Evolutionary conservation across 2,888 invertebrate genomes (phyloP).

Genomic region (Aphodius sticticus): DNA sequence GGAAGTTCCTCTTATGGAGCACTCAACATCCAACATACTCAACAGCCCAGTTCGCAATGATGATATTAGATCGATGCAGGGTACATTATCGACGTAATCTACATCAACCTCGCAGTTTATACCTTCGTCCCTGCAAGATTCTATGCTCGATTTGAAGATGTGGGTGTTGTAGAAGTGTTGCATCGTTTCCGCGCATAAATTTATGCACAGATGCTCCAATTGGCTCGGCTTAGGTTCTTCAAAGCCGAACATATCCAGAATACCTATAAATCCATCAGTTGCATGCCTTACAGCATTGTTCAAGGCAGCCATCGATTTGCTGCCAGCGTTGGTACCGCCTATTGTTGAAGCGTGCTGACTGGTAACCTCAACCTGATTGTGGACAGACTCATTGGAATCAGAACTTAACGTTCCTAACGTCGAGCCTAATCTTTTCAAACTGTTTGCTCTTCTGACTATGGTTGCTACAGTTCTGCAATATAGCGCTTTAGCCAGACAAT

Average conservation of each 20-base stretch:
- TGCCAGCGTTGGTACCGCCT: slow-evolving; percentile 77
- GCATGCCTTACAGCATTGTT: slow-evolving; percentile 93
- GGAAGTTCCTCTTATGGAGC: slow-evolving; percentile 81
- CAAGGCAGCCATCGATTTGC: slow-evolving; percentile 89
- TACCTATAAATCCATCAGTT: slow-evolving; percentile 94
- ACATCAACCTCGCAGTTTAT: slow-evolving; percentile 90
- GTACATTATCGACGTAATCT: slow-evolving; percentile 94
- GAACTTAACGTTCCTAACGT: slow-evolving; percentile 86
- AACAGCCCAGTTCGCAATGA: slow-evolving; percentile 90
- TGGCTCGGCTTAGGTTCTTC: slow-evolving; percentile 91
- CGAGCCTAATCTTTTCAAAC: slow-evolving; percentile 84
- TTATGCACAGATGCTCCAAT: slow-evolving; percentile 93
- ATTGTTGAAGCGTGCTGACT: slow-evolving; percentile 87
- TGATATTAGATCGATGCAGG: slow-evolving; percentile 94
- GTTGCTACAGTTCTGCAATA: slow-evolving; percentile 95
- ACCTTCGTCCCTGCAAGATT: slow-evolving; percentile 93
- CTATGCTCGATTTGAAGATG: slow-evolving; percentile 92
- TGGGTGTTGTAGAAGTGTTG: slow-evolving; percentile 98
- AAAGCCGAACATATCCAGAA: slow-evolving; percentile 96
- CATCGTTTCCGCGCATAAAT: slow-evolving; percentile 96
- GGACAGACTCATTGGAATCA: slow-evolving; percentile 91
- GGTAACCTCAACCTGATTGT: slow-evolving; percentile 84
- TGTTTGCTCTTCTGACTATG: slow-evolving; percentile 91
- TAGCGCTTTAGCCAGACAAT: slow-evolving; percentile 89
- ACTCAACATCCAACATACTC: slow-evolving; percentile 92